Evolutionary conservation across 1,140 invertebrate species (phyloP).

Genomic region (Medauroidea extradentata): DNA sequence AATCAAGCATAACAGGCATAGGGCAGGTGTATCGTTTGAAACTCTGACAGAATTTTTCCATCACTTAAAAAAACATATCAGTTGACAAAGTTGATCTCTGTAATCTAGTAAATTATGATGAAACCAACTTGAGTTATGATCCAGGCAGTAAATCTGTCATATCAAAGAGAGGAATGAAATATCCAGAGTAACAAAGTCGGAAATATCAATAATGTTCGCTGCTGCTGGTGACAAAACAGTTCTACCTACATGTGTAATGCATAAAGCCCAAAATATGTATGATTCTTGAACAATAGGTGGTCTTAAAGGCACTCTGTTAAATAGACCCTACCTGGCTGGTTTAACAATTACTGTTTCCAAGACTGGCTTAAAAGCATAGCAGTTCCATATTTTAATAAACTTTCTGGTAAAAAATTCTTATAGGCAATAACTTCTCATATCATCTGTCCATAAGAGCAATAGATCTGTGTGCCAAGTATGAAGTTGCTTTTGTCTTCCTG

Average conservation of each 20-base stretch:
- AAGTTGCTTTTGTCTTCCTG: too few relatives aligned
- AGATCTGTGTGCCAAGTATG: too few relatives aligned
- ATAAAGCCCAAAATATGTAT: conserved; percentile 23
- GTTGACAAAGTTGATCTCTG: conserved; percentile 7
- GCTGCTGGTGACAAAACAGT: conserved; percentile 20
- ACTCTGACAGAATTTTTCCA: too few relatives aligned
- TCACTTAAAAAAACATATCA: background rate
- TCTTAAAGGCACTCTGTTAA: conserved; percentile 21
- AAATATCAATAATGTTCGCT: conserved; percentile 28
- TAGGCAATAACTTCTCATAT: too few relatives aligned
- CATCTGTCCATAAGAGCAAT: too few relatives aligned
- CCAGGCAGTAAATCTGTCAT: conserved; percentile 32
- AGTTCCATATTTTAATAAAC: conserved; percentile 26
- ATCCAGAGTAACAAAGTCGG: conserved; percentile 27
- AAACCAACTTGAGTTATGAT: conserved; percentile 42
- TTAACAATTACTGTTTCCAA: conserved; percentile 31
- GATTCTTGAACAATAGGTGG: conserved; percentile 24
- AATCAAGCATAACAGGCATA: too few relatives aligned
- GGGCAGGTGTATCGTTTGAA: too few relatives aligned
- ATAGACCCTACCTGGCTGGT: conserved; percentile 35
- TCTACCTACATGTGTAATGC: conserved; percentile 24
- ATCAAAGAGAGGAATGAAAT: conserved; percentile 31
- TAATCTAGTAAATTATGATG: conserved; percentile 42
- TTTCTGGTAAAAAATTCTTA: conserved; percentile 19
- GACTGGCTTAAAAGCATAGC: conserved; percentile 27